Conservation (phyloP, 2,888 invertebrate species). For the Campaea margaritaria region DNA sequence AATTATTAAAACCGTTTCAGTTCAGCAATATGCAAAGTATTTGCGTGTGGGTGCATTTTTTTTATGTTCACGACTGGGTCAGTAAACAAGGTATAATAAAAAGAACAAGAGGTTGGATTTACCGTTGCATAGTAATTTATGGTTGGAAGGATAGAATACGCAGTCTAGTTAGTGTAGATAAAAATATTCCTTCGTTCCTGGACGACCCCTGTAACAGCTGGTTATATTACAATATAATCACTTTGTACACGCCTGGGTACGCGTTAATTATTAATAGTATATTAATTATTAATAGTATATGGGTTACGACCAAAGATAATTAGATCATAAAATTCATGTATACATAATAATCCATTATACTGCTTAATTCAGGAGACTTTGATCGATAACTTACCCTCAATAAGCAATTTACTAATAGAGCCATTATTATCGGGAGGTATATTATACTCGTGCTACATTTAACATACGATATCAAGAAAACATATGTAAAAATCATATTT, state of each 20-base stretch:
- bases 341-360: neutral
- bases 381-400: neutral
- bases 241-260: too few species aligned
- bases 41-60: conserved; percentile 28
- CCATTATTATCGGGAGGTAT: neutral
- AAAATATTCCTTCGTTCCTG: too few species aligned
- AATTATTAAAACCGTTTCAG: neutral
- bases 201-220: too few species aligned
- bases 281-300: conserved; percentile 1
- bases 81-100: conserved; percentile 18
- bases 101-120: conserved; percentile 23
- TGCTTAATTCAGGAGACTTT: neutral
- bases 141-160: conserved; percentile 5
- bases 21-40: conserved; percentile 8
- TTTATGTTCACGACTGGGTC: conserved; percentile 19
- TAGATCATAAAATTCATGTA: conserved; percentile 2
- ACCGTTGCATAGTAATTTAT: conserved; percentile 28
- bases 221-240: too few species aligned
- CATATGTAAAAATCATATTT: too few species aligned
- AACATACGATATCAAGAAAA: too few species aligned
- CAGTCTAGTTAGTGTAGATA: neutral
- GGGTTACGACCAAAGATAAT: neutral
- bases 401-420: neutral
- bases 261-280: too few species aligned
- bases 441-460: too few species aligned